Conservation (phyloP, 2,797 vertebrate genomes). For the Smutsia gigantea region DNA sequence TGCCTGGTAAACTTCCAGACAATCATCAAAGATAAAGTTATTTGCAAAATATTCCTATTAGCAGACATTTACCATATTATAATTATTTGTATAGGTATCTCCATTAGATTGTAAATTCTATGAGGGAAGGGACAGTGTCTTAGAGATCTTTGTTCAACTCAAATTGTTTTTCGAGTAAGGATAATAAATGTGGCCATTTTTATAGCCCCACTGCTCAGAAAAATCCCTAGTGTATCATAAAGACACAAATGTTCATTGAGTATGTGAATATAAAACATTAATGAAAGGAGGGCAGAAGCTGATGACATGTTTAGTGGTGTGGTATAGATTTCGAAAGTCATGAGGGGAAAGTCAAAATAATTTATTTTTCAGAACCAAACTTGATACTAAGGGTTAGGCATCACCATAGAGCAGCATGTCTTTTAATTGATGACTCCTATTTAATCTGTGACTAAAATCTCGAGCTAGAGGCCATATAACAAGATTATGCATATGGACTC, state of each 20-base stretch:
- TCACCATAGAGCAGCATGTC: not conserved
- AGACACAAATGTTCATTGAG: not conserved
- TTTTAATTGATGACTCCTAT: not conserved
- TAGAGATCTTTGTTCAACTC: not conserved
- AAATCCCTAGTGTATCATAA: not conserved
- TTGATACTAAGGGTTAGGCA: not conserved
- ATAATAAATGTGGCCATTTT: not conserved
- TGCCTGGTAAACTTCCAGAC: not conserved
- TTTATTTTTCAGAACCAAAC: conserved; percentile 19
- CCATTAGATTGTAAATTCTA: not conserved
- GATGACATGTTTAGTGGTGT: not conserved
- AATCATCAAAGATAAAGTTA: not conserved
- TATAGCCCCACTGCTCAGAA: not conserved
- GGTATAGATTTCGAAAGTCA: not conserved
- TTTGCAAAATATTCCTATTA: not conserved
- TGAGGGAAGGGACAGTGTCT: not conserved
- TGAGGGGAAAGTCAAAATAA: not conserved
- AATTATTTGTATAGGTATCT: conserved; percentile 7
- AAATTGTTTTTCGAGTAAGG: conserved; percentile 28
- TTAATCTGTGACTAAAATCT: conserved; percentile 25
- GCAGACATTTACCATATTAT: not conserved
- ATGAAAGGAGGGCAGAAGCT: conserved; percentile 5
- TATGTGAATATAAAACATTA: not conserved
- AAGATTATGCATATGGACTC: not conserved
- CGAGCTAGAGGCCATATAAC: not conserved